phyloP scores from a whole-genome alignment of 2,797 vertebrate genomes.

The Pangasius krempfi region DNA sequence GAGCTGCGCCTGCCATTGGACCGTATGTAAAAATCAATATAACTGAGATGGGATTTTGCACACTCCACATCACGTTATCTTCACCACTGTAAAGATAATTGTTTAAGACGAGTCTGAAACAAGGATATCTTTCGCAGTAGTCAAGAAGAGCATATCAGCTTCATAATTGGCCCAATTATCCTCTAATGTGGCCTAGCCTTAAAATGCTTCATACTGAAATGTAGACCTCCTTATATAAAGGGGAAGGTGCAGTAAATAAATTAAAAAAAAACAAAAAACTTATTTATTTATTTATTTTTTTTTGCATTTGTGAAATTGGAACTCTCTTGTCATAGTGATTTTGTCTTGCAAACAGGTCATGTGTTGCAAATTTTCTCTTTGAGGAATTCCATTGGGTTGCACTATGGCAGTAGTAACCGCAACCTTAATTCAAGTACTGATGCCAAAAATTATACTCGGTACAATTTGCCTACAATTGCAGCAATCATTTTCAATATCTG shows the following conservation, averaged over 20 bases:
- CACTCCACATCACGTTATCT: background rate
- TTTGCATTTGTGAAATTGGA: background rate
- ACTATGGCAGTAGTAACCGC: background rate
- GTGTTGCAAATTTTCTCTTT: background rate
- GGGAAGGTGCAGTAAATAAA: background rate
- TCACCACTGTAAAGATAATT: background rate
- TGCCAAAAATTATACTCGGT: background rate
- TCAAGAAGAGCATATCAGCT: background rate
- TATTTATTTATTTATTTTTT: background rate
- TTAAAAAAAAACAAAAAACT: no score
- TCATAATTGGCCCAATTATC: background rate
- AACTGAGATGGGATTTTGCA: background rate
- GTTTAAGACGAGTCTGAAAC: background rate
- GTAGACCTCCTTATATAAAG: background rate
- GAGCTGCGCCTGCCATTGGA: conserved; percentile 62
- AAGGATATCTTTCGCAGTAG: background rate
- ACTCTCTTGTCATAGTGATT: background rate
- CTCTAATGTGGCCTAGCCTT: background rate
- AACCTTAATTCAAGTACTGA: background rate
- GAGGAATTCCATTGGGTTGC: background rate
- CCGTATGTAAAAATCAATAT: conserved; percentile 40
- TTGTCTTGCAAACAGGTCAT: background rate
- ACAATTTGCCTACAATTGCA: background rate
- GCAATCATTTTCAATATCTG: background rate
- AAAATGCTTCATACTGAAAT: background rate